Conservation (phyloP, 2,797 vertebrate species). For the Ptychobarbus kaznakovi region DNA sequence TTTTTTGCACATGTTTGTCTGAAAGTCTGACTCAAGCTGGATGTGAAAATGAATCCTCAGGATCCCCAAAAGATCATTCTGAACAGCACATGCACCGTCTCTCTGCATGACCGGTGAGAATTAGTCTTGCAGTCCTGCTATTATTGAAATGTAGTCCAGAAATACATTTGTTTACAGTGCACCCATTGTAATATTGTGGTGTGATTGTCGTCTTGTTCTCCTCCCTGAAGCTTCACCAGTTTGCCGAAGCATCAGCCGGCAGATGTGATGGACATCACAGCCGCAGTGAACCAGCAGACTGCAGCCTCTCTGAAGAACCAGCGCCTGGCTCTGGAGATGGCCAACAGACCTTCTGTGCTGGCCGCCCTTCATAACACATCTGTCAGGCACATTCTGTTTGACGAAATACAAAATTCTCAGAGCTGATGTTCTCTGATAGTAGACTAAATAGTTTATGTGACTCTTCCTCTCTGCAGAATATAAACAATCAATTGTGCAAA, state of each 20-base stretch:
- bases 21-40: not conserved
- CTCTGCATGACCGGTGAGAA: slow-evolving; percentile 61
- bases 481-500: slow-evolving; percentile 81
- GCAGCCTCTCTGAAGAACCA: slow-evolving; percentile 86
- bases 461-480: slow-evolving; percentile 73
- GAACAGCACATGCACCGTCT: slow-evolving; percentile 51
- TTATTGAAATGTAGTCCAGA: not conserved
- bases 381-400: slow-evolving; percentile 71
- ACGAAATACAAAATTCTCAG: not conserved
- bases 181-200: not conserved
- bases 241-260: slow-evolving; percentile 89
- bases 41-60: slow-evolving; percentile 52
- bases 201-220: slow-evolving; percentile 48
- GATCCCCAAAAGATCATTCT: slow-evolving; percentile 46
- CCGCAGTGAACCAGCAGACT: slow-evolving; percentile 82
- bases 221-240: slow-evolving; percentile 84
- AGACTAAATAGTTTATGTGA: not conserved
- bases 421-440: not conserved
- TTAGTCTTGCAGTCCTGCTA: too few relatives aligned
- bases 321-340: slow-evolving; percentile 89
- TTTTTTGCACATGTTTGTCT: slow-evolving; percentile 2
- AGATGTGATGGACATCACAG: slow-evolving; percentile 80
- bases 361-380: slow-evolving; percentile 85
- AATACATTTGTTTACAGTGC: not conserved
- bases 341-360: slow-evolving; percentile 86